Conservation (phyloP, 2,888 invertebrate species). For the Steinernema scapterisci region DNA sequence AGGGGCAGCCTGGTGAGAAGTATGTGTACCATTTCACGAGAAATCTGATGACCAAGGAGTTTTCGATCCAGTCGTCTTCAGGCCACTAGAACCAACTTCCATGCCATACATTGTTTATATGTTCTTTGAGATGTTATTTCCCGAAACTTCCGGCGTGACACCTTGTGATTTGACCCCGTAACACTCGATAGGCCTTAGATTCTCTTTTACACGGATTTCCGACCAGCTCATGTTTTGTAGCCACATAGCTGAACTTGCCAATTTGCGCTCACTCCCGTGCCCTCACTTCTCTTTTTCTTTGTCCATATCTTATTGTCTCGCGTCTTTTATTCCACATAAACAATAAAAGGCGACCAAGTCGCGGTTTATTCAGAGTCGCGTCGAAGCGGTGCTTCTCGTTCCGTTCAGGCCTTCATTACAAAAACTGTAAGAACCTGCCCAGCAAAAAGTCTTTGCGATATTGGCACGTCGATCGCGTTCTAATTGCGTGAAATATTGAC, state of each 20-base stretch:
- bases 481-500: too few relatives aligned
- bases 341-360: background rate
- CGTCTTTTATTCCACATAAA: background rate
- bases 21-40: conserved; percentile 31
- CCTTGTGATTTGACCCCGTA: too few relatives aligned
- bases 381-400: too few relatives aligned
- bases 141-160: too few relatives aligned
- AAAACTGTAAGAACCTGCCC: too few relatives aligned
- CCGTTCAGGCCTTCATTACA: too few relatives aligned
- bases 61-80: background rate
- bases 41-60: conserved; percentile 28
- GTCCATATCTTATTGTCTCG: background rate
- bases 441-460: too few relatives aligned
- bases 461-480: too few relatives aligned
- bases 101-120: background rate
- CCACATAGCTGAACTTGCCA: background rate
- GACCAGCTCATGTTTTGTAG: background rate
- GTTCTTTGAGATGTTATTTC: too few relatives aligned
- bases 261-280: background rate
- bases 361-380: too few relatives aligned
- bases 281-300: background rate
- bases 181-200: too few relatives aligned
- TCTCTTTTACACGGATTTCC: background rate
- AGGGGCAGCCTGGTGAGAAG: conserved; percentile 21
- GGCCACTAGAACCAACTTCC: background rate